phyloP scores from a whole-genome alignment of 2,888 invertebrate genomes.

The Sinohyriopsis cumingii region DNA sequence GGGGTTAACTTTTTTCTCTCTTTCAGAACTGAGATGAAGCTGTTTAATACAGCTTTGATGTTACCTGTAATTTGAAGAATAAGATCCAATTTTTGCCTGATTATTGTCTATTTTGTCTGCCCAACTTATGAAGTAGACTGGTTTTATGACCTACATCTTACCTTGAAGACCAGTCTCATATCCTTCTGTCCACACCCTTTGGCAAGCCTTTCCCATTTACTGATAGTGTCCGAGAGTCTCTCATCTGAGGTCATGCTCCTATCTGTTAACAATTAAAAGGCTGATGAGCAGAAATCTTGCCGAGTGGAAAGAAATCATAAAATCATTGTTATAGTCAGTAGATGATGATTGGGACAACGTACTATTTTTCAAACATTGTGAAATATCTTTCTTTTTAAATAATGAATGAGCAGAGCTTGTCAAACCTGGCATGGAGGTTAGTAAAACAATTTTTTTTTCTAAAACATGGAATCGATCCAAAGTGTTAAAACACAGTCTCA shows the following conservation, averaged over 20 bases:
- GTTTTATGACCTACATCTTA: constrained; percentile 12
- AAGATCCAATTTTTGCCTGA: too few relatives aligned
- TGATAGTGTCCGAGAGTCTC: constrained; percentile 94
- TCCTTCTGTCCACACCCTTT: constrained; percentile 54
- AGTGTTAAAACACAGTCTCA: too few relatives aligned
- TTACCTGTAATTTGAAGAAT: not conserved
- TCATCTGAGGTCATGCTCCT: constrained; percentile 86
- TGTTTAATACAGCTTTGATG: not conserved
- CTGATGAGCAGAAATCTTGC: not conserved
- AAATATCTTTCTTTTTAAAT: too few relatives aligned
- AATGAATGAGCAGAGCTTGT: too few relatives aligned
- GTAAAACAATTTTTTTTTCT: too few relatives aligned
- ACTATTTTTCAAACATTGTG: too few relatives aligned
- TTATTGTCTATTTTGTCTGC: too few relatives aligned
- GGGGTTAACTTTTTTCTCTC: not conserved
- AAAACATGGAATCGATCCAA: too few relatives aligned
- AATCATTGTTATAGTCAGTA: not conserved
- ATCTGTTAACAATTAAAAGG: constrained; percentile 74
- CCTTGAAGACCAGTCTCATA: constrained; percentile 61
- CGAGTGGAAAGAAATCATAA: not conserved
- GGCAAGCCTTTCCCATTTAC: constrained; percentile 88
- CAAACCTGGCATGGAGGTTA: too few relatives aligned
- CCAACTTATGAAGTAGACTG: too few relatives aligned
- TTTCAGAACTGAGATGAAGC: not conserved
- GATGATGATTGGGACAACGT: too few relatives aligned